A percentile compares a stretch with the other conserved stretches of the same genome.
phyloP scores from a whole-genome alignment of 2,113 vertebrate genomes.

The Aegotheles bennettii region DNA sequence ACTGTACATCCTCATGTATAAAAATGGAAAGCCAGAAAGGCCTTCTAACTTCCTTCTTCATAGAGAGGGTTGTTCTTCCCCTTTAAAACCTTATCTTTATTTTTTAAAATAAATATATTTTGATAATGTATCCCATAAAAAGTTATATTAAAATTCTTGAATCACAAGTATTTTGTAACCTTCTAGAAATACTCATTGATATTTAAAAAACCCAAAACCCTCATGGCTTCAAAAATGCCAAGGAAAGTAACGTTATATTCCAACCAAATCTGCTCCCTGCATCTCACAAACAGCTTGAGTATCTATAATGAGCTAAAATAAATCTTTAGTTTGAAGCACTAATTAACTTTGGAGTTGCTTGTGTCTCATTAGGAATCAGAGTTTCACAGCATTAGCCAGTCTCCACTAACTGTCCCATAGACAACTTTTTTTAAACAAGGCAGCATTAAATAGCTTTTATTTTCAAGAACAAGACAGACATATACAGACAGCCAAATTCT shows the following conservation, averaged over 20 bases:
- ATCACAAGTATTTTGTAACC: neutral
- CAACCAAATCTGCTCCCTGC: constrained; percentile 51
- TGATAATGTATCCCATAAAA: neutral
- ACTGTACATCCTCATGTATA: neutral
- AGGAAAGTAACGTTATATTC: constrained; percentile 16
- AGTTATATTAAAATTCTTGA: neutral
- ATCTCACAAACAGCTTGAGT: constrained; percentile 53
- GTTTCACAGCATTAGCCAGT: neutral
- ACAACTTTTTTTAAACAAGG: neutral
- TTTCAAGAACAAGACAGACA: neutral
- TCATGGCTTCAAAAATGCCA: constrained; percentile 50
- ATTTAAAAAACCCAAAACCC: constrained; percentile 45
- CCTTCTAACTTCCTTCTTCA: neutral
- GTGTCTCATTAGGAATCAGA: neutral
- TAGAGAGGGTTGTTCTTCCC: neutral
- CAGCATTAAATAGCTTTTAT: neutral
- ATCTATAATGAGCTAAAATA: constrained; percentile 55
- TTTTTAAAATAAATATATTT: neutral
- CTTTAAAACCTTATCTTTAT: neutral
- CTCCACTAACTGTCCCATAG: constrained; percentile 3
- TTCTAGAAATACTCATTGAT: constrained; percentile 51
- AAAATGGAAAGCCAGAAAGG: neutral
- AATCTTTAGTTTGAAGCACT: constrained; percentile 43
- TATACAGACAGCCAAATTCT: neutral
- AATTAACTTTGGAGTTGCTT: constrained; percentile 50